Base-by-base conservation (phyloP, 2,113 vertebrate genomes). In the Eudyptes chrysolophus region DNA sequence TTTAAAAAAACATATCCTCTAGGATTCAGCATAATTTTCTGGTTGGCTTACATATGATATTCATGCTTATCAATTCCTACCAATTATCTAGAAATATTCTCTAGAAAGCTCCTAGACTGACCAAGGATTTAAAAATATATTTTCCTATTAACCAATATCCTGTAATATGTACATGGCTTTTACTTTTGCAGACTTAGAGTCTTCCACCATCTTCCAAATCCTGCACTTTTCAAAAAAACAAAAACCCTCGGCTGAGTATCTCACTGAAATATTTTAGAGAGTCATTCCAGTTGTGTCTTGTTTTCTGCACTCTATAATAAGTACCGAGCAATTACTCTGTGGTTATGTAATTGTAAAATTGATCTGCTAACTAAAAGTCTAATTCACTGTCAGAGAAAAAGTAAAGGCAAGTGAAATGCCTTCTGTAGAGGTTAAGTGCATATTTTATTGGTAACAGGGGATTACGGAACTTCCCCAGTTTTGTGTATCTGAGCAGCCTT, bases 371-470 rank as follows among this genome's bases (percentile, higher is more conserved):
- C 91, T 94, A 60, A 68, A 95, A 95, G 79, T 96, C 87, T 95
- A 84, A 93, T 85, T 96, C 94, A 79, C 81, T 85, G 93, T 88
- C 95, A 96, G 94, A 95, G 74, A 95, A 97, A 94, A 97, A 87
- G 38, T 84, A 82, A 94, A 89, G 71, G 90, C 91, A 94, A 95
- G 65, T 44, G 77, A 90, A 95, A 88, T 76, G 90, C 92, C 89
- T 94, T 87, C 86, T 86, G 58, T 84, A 96, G 94, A 98, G 96
- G 97, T 96, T 97, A 98, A 97, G 79, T 83, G 91, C 30, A 29
- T 70, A 52, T 77, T 97, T 97, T 97, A 96, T 96, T 95, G 94
- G 84, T 77, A 81, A 48, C 36, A 42, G 94, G 87, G 83, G 88
- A 91, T 96, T 94, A 88, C 20, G 9, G 86, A 74, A 38, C 64